These are phyloP conservation scores for Arremon brunneinucha DNA, from an alignment of 2,797 vertebrate species.

Conservation along the genomic window DNA sequence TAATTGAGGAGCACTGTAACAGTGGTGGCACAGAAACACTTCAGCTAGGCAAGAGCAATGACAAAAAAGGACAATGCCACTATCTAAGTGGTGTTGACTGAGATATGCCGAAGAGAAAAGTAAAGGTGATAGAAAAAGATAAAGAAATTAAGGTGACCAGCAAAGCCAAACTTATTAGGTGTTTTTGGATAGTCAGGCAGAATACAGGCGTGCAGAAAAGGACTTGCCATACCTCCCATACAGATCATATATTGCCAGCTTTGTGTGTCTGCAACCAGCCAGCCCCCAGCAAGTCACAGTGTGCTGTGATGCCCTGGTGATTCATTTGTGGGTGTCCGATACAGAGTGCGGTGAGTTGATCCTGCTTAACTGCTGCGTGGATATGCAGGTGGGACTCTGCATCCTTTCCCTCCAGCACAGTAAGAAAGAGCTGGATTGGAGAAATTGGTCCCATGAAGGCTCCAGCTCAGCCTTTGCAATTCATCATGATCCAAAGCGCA, in stretches of 20 bases:
- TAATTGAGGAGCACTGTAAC: not conserved
- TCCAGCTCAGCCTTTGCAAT: not conserved
- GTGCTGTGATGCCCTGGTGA: not conserved
- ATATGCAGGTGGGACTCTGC: rapidly evolving
- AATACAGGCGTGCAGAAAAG: not conserved
- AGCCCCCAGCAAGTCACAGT: rapidly evolving
- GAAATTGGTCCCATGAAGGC: not conserved
- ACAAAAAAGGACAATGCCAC: not conserved
- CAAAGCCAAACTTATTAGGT: not conserved
- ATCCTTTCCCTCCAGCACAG: not conserved
- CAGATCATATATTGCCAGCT: not conserved
- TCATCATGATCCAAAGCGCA: not conserved
- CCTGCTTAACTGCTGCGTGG: rapidly evolving
- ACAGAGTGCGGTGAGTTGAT: not conserved
- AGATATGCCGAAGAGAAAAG: not conserved
- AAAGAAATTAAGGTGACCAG: not conserved
- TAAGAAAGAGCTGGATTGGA: not conserved
- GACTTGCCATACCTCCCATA: not conserved
- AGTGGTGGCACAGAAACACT: not conserved
- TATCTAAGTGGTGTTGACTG: not conserved
- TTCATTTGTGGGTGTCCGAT: not conserved
- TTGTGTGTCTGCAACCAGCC: not conserved
- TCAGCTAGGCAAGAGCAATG: not conserved
- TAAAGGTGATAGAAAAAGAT: not conserved
- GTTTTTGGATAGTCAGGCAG: not conserved